Conservation (phyloP, 2,113 vertebrate genomes). For the Sinocyclocheilus anophthalmus region DNA sequence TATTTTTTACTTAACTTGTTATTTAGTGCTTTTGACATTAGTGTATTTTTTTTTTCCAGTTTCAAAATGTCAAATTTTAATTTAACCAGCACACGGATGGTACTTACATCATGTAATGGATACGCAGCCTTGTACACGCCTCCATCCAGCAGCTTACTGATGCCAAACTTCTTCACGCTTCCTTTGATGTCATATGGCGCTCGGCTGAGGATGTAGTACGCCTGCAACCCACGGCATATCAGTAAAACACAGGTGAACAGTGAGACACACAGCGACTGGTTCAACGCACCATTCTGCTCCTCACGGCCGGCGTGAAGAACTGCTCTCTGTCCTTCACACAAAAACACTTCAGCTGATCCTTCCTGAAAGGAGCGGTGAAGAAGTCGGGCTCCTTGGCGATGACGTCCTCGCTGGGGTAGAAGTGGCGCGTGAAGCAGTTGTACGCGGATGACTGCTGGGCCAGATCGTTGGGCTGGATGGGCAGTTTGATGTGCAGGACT, state of each 20-base stretch:
- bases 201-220: constrained; percentile 92
- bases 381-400: constrained; percentile 77
- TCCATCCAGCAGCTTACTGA: constrained; percentile 93
- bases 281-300: constrained; percentile 87
- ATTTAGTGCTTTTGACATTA: too few relatives aligned
- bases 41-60: too few relatives aligned
- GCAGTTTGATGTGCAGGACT: constrained; percentile 91
- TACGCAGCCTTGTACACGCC: constrained; percentile 94
- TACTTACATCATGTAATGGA: constrained; percentile 92
- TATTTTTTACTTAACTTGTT: neutral
- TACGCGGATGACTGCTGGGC: constrained; percentile 84
- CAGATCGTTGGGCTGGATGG: constrained; percentile 87
- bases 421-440: constrained; percentile 85
- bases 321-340: constrained; percentile 78
- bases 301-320: constrained; percentile 90
- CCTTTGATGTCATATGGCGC: constrained; percentile 87
- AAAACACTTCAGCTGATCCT: constrained; percentile 65
- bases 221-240: constrained; percentile 71
- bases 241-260: neutral
- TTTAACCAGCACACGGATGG: neutral
- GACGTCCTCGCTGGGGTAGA: constrained; percentile 85
- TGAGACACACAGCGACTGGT: neutral
- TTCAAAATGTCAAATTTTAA: neutral
- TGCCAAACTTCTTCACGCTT: constrained; percentile 85
- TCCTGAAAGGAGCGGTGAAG: constrained; percentile 85